Evolutionary conservation across 2,113 vertebrate species (phyloP).

Genomic region (Piprites chloris): DNA sequence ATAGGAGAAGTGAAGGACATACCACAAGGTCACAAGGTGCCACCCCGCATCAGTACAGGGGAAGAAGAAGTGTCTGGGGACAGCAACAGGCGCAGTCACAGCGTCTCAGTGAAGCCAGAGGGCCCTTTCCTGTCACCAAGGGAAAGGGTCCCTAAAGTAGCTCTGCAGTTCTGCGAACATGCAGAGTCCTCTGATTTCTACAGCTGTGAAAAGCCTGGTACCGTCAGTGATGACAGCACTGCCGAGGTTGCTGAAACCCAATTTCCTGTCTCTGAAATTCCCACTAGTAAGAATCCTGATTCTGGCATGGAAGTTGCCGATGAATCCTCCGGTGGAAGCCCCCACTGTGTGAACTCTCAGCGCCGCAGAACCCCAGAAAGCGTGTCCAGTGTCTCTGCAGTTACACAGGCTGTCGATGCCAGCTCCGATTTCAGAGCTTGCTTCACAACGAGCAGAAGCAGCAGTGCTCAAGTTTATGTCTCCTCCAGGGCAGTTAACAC

Average conservation of each 20-base stretch:
- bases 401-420: conserved; percentile 2
- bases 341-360: neutral
- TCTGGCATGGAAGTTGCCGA: neutral
- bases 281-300: neutral
- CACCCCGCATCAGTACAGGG: neutral
- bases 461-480: neutral
- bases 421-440: conserved; percentile 52
- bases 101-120: neutral
- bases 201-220: neutral
- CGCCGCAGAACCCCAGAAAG: accelerated
- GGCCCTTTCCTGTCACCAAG: neutral
- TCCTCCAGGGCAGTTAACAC: conserved; percentile 57
- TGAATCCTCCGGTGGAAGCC: neutral
- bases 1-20: neutral
- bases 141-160: neutral
- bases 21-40: neutral
- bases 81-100: neutral
- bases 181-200: neutral
- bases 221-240: neutral
- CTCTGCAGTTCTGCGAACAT: accelerated
- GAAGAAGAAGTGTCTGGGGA: neutral
- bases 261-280: neutral
- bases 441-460: conserved; percentile 53
- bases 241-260: neutral
- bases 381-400: accelerated